Evolutionary conservation across 2,113 vertebrate genomes (phyloP), one percentile per base, ranked within the genome.

Genomic region (Actenoides hombroni): DNA sequence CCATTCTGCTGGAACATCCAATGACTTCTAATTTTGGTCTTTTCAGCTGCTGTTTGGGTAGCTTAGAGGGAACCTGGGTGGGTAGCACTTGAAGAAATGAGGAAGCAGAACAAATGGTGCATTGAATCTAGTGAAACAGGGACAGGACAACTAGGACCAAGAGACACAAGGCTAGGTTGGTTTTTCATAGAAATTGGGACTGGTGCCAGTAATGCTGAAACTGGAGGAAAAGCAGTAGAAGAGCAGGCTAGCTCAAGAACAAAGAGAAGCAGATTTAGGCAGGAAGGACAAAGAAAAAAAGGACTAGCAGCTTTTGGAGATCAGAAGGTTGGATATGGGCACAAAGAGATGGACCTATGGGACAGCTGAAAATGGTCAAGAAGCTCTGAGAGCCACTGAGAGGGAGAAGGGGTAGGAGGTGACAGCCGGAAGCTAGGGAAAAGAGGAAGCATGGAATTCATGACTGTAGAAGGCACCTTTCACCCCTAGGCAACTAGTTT

Each of bases 401-500:
- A 88, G 29, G 49, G 87, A 80, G n/a, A 82, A 90, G 86, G 35
- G 59, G 4, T 37, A 57, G 67, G 71, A 90, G 57, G 56, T 53
- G 79, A 90, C 63, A 83, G 67, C 70, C 70, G 75, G 40, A 70
- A 85, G 63, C 71, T 33, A 83, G 23, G 53, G 78, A 64, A 44
- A 84, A 85, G 54, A 4, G 2, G 28, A 29, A 95, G 4, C 2
- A 0, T 92, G 81, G 93, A 92, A 94, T 96, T 84, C 71, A 44
- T 57, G 81, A 82, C 1, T 5, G 57, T 40, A 76, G 53, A 57
- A 69, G 59, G 59, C 88, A 95, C 94, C 94, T 96, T 96, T 96
- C 84, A 94, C 94, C 87, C 59, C 0, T 2, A 97, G 95, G 96
- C 95, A 96, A 91, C 78, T 91, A 29, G 20, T 80, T 79, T 97